phyloP scores from a whole-genome alignment of 2,888 invertebrate species.

The Lepidonotus clava region DNA sequence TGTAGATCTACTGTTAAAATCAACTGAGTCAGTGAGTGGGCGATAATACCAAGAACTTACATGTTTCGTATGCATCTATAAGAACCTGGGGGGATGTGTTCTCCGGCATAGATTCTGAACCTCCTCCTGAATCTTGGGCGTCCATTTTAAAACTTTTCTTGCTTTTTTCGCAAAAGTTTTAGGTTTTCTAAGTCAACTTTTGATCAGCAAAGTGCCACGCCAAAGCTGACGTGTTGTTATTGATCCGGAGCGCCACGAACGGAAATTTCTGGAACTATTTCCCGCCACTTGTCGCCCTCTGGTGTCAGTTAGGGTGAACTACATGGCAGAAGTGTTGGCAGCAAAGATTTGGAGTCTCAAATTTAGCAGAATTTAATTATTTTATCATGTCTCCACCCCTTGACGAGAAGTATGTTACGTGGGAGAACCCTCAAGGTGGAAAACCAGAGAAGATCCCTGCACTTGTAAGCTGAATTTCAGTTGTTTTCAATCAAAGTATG shows the following conservation, averaged over 20 bases:
- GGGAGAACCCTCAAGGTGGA: background rate
- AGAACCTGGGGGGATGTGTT: background rate
- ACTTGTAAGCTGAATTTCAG: slow-evolving; percentile 25
- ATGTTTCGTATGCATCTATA: background rate
- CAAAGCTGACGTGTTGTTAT: slow-evolving; percentile 7
- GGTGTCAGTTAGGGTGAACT: too few relatives aligned
- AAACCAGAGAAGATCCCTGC: slow-evolving; percentile 52
- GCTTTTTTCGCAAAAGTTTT: background rate
- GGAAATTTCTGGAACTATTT: too few relatives aligned
- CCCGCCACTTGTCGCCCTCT: too few relatives aligned
- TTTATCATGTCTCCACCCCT: slow-evolving; percentile 45
- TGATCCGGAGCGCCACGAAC: too few relatives aligned
- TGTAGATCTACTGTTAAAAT: background rate
- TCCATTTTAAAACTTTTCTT: background rate
- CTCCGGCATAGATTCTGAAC: background rate
- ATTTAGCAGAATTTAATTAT: too few relatives aligned
- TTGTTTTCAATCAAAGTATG: too few relatives aligned
- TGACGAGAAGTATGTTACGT: slow-evolving; percentile 44
- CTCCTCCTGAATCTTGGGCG: background rate
- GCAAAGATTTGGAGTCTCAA: too few relatives aligned
- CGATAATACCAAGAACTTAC: background rate
- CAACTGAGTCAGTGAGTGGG: too few relatives aligned
- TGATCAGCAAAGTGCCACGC: background rate
- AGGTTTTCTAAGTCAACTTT: background rate
- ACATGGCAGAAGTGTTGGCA: too few relatives aligned